Percentiles rank a stretch among this genome's conserved stretches.
phyloP scores from a whole-genome alignment of 2,888 invertebrate species.

The Salticus scenicus region DNA sequence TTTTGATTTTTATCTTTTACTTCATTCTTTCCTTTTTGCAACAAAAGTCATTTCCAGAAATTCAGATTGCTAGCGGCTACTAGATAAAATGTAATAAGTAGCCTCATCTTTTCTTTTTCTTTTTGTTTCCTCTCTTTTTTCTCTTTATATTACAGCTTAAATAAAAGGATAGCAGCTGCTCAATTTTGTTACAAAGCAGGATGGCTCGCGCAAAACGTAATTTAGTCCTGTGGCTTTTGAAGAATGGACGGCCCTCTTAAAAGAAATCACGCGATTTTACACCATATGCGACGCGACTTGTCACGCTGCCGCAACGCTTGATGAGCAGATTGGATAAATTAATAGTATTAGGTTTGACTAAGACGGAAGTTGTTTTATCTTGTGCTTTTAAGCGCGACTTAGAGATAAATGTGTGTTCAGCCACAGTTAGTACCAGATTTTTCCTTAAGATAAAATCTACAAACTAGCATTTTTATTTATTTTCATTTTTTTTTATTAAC shows the following conservation, averaged over 20 bases:
- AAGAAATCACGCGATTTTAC: not conserved
- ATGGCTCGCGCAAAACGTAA: constrained; percentile 12
- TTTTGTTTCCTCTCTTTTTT: constrained; percentile 22
- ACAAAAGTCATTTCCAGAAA: constrained; percentile 33
- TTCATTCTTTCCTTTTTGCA: constrained; percentile 4
- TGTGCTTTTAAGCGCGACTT: too few relatives aligned
- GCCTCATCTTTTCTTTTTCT: constrained; percentile 20
- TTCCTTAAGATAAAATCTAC: too few relatives aligned
- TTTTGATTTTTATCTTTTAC: not conserved
- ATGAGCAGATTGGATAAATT: not conserved
- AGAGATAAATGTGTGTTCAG: too few relatives aligned
- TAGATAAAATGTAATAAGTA: constrained; percentile 43
- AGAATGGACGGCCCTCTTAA: not conserved
- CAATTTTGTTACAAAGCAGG: constrained; percentile 24
- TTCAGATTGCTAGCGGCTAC: constrained; percentile 40
- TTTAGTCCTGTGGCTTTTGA: constrained; percentile 2
- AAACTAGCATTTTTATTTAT: too few relatives aligned
- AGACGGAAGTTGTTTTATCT: too few relatives aligned
- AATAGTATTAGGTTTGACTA: too few relatives aligned
- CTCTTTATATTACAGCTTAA: not conserved
- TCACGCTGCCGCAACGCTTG: not conserved
- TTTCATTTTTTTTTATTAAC: too few relatives aligned
- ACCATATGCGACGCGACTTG: constrained; percentile 12
- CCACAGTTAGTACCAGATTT: too few relatives aligned
- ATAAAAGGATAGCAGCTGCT: constrained; percentile 49